Evolutionary conservation across 2,888 invertebrate species (phyloP).

Genomic region (Lymantria monacha): DNA sequence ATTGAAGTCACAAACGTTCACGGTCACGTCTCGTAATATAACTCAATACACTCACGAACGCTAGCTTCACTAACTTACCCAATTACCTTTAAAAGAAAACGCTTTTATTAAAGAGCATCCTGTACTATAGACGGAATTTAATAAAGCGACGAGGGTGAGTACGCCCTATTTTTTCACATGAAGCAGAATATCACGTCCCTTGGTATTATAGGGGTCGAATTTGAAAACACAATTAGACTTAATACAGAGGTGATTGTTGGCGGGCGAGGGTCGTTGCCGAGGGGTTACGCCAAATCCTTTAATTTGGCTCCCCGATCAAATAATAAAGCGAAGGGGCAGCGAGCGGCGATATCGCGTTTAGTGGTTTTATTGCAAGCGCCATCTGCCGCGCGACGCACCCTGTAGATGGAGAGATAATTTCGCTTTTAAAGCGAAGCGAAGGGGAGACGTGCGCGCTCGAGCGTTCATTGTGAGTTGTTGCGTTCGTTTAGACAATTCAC

Average conservation of each 20-base stretch:
- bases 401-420: conserved; percentile 79
- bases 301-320: conserved; percentile 82
- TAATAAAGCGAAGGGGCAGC: conserved; percentile 76
- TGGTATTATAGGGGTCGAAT: conserved; percentile 73
- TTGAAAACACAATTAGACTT: conserved; percentile 83
- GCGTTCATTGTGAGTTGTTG: conserved; percentile 69
- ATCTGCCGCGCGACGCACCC: conserved; percentile 72
- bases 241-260: conserved; percentile 82
- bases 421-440: conserved; percentile 59
- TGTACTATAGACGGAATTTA: conserved; percentile 59
- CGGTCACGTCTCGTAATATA: conserved; percentile 49
- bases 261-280: conserved; percentile 72
- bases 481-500: conserved; percentile 75
- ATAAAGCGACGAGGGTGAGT: conserved; percentile 65
- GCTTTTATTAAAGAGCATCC: conserved; percentile 43
- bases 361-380: conserved; percentile 83
- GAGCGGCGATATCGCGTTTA: conserved; percentile 78
- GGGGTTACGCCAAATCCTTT: conserved; percentile 80
- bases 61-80: conserved; percentile 39
- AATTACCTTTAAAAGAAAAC: conserved; percentile 36
- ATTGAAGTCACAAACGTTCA: background rate
- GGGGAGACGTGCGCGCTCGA: conserved; percentile 33
- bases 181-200: conserved; percentile 58
- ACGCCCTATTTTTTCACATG: conserved; percentile 77
- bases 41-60: conserved; percentile 49